Conservation (phyloP, 2,888 invertebrate species). For the Pogonocherus hispidulus region DNA sequence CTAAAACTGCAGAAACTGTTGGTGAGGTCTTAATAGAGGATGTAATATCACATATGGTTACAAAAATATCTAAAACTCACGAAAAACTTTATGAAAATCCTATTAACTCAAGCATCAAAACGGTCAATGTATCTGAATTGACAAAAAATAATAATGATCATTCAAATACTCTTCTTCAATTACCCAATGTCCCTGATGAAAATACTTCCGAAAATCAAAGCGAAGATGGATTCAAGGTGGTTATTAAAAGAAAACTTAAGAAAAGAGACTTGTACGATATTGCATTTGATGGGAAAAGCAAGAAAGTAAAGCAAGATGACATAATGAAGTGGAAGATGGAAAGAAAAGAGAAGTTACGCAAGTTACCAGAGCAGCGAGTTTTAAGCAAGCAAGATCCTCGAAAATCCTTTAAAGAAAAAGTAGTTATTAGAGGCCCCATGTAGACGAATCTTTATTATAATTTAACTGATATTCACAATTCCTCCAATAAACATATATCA, state of each 20-base stretch:
- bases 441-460: no score
- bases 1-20: not conserved
- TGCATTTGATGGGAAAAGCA: constrained; percentile 47
- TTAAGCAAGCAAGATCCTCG: constrained; percentile 43
- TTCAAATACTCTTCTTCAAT: no score
- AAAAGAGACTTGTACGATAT: constrained; percentile 44
- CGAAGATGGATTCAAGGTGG: not conserved
- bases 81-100: not conserved
- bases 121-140: not conserved
- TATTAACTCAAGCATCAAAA: constrained; percentile 12
- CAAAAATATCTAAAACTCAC: not conserved
- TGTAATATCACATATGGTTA: constrained; percentile 16
- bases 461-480: no score
- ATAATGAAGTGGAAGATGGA: constrained; percentile 31
- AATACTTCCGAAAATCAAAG: not conserved
- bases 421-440: constrained; percentile 43
- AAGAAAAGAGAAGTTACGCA: constrained; percentile 7
- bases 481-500: no score
- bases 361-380: not conserved
- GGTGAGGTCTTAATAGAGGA: constrained; percentile 7
- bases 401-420: constrained; percentile 35
- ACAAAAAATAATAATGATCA: not conserved
- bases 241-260: constrained; percentile 18
- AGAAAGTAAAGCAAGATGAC: constrained; percentile 46
- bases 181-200: not conserved